phyloP scores from a whole-genome alignment of 1,140 invertebrate genomes.

The Saccostrea cuccullata region DNA sequence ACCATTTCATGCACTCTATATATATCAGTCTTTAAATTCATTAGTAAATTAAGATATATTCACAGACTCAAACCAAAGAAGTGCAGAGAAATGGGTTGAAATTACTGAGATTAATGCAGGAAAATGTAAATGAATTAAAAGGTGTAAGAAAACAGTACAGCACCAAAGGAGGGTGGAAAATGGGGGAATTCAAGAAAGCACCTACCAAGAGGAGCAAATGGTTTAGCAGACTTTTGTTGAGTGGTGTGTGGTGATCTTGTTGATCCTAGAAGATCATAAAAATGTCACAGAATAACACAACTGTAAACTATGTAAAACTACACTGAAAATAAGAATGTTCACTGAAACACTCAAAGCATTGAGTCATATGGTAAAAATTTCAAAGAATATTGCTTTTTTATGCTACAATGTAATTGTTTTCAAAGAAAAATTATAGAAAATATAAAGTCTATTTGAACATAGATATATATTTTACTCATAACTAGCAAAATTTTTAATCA shows the following conservation, averaged over 20 bases:
- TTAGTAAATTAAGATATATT: too few relatives aligned
- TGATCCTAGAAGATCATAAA: conserved; percentile 43
- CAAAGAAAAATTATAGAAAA: neutral
- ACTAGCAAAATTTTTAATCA: neutral
- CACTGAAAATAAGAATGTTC: too few relatives aligned
- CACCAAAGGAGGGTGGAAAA: neutral
- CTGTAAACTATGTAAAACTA: neutral
- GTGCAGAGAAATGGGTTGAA: too few relatives aligned
- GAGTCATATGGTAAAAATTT: neutral
- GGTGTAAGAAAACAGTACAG: too few relatives aligned
- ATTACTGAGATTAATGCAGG: too few relatives aligned
- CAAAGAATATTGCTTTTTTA: neutral
- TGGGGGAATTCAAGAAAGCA: neutral
- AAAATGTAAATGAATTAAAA: too few relatives aligned
- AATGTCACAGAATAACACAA: neutral
- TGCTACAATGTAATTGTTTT: neutral
- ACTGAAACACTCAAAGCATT: neutral
- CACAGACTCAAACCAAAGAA: too few relatives aligned
- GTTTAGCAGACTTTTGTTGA: conserved; percentile 67
- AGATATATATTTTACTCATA: neutral
- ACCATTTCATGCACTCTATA: too few relatives aligned
- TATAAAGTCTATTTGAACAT: neutral
- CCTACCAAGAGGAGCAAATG: conserved; percentile 77
- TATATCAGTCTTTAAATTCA: too few relatives aligned
- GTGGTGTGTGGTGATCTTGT: conserved; percentile 50